Evolutionary conservation across 2,113 vertebrate genomes (phyloP).

Genomic region (Labeo rohita): DNA sequence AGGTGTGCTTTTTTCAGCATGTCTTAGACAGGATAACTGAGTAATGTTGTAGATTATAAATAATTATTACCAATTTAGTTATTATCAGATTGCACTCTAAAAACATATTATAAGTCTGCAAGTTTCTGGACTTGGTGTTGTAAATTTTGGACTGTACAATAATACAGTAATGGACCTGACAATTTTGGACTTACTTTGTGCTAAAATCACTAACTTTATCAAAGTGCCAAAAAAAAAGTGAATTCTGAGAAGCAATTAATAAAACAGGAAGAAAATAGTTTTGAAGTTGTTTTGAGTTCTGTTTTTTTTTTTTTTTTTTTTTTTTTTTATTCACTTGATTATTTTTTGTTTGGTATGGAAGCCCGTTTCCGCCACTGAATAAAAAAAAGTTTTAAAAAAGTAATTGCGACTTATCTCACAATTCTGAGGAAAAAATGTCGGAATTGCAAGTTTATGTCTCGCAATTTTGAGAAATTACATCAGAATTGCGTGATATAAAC

Average conservation of each 20-base stretch:
- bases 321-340: no score
- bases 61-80: background rate
- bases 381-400: no score
- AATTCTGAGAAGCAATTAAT: background rate
- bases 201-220: background rate
- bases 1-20: background rate
- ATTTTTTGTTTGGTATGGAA: no score
- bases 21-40: background rate
- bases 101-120: background rate
- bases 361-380: no score
- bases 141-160: background rate
- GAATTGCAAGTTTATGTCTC: no score
- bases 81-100: background rate
- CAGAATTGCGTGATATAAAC: no score
- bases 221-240: background rate
- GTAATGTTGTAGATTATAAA: background rate
- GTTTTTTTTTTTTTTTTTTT: no score
- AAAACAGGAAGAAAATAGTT: no score
- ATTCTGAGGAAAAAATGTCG: no score
- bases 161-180: background rate
- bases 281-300: no score
- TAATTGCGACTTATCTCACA: no score
- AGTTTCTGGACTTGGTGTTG: background rate
- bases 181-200: background rate
- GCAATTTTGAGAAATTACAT: no score